A percentile compares a stretch with the other conserved stretches of the same genome.
These are phyloP conservation scores for Ptychoptera contaminata DNA, from an alignment of 2,888 invertebrate genomes.

Conservation along the genomic window DNA sequence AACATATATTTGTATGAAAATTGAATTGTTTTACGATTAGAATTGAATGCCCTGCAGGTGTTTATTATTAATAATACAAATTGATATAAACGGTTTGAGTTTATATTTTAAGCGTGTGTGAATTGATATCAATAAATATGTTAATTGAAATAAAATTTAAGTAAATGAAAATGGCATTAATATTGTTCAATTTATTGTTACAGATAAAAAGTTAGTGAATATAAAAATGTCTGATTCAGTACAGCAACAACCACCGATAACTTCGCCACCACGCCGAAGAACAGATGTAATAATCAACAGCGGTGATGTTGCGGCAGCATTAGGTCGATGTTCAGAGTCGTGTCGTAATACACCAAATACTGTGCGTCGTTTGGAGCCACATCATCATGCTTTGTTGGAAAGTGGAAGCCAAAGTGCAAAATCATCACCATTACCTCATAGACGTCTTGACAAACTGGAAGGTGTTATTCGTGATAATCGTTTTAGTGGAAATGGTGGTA, in stretches of 20 bases:
- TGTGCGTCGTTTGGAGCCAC: conserved; percentile 10
- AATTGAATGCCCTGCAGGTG: too few species aligned
- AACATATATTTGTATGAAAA: too few species aligned
- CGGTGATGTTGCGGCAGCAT: not conserved
- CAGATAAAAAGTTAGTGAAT: not conserved
- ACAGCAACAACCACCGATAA: conserved; percentile 11
- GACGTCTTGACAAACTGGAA: conserved; percentile 13
- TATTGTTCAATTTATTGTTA: not conserved
- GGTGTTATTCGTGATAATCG: conserved; percentile 13
- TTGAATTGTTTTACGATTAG: too few species aligned
- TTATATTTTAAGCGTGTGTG: too few species aligned
- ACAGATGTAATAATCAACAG: conserved; percentile 5
- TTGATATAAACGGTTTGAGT: too few species aligned
- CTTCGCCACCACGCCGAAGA: conserved; percentile 11
- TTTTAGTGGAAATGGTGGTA: not conserved
- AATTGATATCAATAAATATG: too few species aligned
- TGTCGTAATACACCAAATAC: conserved; percentile 14
- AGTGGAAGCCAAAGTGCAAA: conserved; percentile 14
- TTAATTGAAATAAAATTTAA: not conserved
- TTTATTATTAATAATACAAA: too few species aligned
- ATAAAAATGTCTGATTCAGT: conserved; percentile 12
- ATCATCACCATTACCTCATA: conserved; percentile 13
- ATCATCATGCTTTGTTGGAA: conserved; percentile 10
- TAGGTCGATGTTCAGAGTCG: conserved; percentile 10
- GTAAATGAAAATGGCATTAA: not conserved